Evolutionary conservation across 2,113 vertebrate genomes (phyloP).

Genomic region (Macquaria australasica): DNA sequence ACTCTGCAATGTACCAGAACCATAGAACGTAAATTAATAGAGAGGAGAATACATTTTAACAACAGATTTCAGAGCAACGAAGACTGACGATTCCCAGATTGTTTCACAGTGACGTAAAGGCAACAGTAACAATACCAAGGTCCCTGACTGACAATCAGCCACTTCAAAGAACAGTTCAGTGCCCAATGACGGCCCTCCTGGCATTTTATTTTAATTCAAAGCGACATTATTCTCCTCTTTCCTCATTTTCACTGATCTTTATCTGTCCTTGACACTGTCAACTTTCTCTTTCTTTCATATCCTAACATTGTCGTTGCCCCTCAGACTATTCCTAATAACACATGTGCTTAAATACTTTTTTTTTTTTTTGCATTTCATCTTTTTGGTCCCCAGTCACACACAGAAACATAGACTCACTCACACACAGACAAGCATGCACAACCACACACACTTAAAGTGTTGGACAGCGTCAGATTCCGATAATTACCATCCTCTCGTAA

Average conservation of each 20-base stretch:
- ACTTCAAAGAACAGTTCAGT: conserved; percentile 40
- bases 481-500: not conserved
- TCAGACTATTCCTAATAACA: not conserved
- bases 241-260: conserved; percentile 17
- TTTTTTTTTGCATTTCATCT: not conserved
- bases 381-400: not conserved
- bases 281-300: not conserved
- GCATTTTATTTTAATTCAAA: conserved; percentile 23
- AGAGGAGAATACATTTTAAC: not conserved
- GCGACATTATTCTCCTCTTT: conserved; percentile 3
- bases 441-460: not conserved
- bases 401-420: not conserved
- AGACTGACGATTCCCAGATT: not conserved
- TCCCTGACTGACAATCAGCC: conserved; percentile 15
- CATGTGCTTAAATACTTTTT: not conserved
- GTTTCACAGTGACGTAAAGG: not conserved
- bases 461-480: not conserved
- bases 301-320: not conserved
- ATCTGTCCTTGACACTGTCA: conserved; percentile 20
- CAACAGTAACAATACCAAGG: not conserved
- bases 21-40: not conserved
- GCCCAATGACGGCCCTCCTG: not conserved
- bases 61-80: conserved; percentile 13
- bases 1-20: not conserved
- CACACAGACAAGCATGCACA: not conserved